Evolutionary conservation across 2,888 invertebrate genomes (phyloP), one percentile per base, ranked within the genome.

Genomic region (Conistra vaccinii): DNA sequence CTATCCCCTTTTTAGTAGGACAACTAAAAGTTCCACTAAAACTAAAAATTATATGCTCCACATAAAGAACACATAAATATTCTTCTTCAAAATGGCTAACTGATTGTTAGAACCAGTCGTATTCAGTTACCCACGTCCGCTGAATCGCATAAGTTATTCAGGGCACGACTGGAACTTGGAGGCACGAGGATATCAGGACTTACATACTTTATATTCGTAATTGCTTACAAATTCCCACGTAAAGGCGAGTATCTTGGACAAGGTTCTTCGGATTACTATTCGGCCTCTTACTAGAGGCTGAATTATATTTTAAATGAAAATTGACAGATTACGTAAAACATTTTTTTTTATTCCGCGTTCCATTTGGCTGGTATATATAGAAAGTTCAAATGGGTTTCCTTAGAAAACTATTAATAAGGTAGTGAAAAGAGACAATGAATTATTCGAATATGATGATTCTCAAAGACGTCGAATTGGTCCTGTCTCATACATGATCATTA

Each of bases 191-290:
- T 86, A 86, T 78, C 78, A 74, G 62, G 73, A 73, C 76, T 68
- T 74, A 71, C 61, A 48, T 74, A 86, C 74, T 80, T 82, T 80
- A 76, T 84, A 75, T 80, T 73, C 78, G 76, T 86, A 85, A 85
- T 85, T 85, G 83, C 76, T 82, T 78, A 58, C 53, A 75, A 62
- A 76, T 74, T 73, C 53, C 69, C 45, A 14, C 45, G 51, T 69
- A 83, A 68, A 65, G 51, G 35, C 20, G 45, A 14, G 17, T 67
- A 48, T 66, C 58, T 82, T 70, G 55, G n/a, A 60, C 48, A 48
- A 62, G 45, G 79, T 67, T 55, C 14, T 42, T 51, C 3, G 10
- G 26, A 42, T 51, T n/a, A n/a, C n/a, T n/a, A n/a, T n/a, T n/a
- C n/a, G n/a, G n/a, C n/a, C n/a, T n/a, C n/a, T n/a, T n/a, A n/a